These are phyloP conservation scores for Phoxinus dragarum DNA, from an alignment of 2,797 vertebrate genomes.

Conservation along the genomic window DNA sequence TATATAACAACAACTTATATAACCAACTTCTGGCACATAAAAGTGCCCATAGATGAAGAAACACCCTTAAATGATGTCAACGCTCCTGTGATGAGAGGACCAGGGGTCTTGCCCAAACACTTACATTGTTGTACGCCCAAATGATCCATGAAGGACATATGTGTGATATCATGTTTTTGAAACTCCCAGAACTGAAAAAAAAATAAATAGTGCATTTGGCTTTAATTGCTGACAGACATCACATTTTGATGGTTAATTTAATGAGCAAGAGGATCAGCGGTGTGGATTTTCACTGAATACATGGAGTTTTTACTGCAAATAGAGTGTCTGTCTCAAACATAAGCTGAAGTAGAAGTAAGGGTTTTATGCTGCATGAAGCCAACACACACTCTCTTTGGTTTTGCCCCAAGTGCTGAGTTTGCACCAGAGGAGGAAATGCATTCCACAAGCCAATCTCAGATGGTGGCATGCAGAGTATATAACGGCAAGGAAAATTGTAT, in stretches of 20 bases:
- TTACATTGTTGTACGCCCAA: conserved; percentile 27
- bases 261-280: background rate
- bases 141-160: background rate
- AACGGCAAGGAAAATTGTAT: conserved; percentile 31
- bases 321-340: conserved; percentile 53
- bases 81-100: background rate
- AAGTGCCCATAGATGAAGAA: background rate
- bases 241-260: background rate
- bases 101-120: conserved; percentile 18
- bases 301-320: conserved; percentile 22
- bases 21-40: background rate
- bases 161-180: conserved; percentile 12
- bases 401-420: conserved; percentile 51
- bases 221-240: conserved; percentile 14
- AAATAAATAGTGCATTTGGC: background rate
- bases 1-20: background rate
- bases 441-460: conserved; percentile 36
- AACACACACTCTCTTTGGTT: conserved; percentile 38
- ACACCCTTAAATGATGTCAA: conserved; percentile 25
- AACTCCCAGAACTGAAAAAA: background rate
- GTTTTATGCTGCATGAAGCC: conserved; percentile 15
- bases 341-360: conserved; percentile 42
- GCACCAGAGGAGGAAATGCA: conserved; percentile 33
- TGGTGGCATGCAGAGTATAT: conserved; percentile 28
- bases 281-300: background rate